phyloP scores from a whole-genome alignment of 2,888 invertebrate species.

The Apodemia mormo region DNA sequence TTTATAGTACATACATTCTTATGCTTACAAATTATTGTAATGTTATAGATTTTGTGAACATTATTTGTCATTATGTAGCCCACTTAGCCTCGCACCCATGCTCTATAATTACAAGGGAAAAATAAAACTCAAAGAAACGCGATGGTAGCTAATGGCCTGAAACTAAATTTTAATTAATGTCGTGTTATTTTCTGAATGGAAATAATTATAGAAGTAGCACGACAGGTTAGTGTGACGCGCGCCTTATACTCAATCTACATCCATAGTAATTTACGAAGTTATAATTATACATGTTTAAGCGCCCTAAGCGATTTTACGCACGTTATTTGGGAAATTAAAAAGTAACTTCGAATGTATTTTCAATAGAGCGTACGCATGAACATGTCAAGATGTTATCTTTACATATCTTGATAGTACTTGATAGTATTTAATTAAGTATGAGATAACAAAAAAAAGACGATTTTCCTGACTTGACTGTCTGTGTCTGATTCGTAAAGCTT shows the following conservation, averaged over 20 bases:
- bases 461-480: no score
- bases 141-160: conserved; percentile 79
- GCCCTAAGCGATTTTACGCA: conserved; percentile 58
- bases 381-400: background rate
- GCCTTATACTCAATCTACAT: conserved; percentile 52
- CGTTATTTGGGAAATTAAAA: conserved; percentile 80
- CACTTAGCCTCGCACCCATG: conserved; percentile 75
- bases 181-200: conserved; percentile 77
- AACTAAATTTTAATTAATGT: conserved; percentile 83
- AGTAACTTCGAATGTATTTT: background rate
- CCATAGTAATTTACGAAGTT: conserved; percentile 73
- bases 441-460: no score
- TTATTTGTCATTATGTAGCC: conserved; percentile 78
- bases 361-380: background rate
- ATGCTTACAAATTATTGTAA: background rate
- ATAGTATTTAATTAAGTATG: no score
- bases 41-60: conserved; percentile 59
- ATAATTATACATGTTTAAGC: conserved; percentile 72
- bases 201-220: conserved; percentile 80
- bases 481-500: no score
- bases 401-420: no score
- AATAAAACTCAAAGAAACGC: conserved; percentile 78
- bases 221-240: conserved; percentile 63
- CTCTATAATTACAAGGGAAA: conserved; percentile 74
- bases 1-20: background rate